A percentile compares a stretch with the other conserved stretches of the same genome.
phyloP scores from a whole-genome alignment of 2,113 vertebrate species.

The Cranoglanis bouderius region DNA sequence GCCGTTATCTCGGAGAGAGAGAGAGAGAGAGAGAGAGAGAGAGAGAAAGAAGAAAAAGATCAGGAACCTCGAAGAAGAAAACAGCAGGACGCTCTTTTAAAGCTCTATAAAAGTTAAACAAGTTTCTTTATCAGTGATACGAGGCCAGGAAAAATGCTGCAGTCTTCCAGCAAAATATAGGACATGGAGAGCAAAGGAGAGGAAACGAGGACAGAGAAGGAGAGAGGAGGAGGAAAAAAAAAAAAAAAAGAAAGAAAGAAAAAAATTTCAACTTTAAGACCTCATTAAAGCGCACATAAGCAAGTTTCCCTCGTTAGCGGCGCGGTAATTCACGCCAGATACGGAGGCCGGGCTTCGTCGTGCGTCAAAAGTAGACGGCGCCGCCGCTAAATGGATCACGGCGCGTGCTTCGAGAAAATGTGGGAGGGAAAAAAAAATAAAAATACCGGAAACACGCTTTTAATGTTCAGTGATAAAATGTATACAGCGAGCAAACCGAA shows the following conservation, averaged over 20 bases:
- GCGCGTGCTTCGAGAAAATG: not conserved
- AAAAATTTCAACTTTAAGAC: conserved; percentile 39
- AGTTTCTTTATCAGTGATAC: conserved; percentile 49
- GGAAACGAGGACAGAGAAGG: conserved; percentile 13
- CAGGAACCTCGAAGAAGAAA: not conserved
- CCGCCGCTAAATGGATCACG: conserved; percentile 25
- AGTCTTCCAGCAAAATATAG: conserved; percentile 39
- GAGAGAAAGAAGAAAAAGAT: not conserved
- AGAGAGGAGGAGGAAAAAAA: not conserved
- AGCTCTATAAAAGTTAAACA: conserved; percentile 46
- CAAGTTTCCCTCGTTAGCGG: conserved; percentile 47
- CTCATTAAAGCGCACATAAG: conserved; percentile 27
- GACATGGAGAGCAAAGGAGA: conserved; percentile 13
- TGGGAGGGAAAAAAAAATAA: not conserved
- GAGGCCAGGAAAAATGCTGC: conserved; percentile 50
- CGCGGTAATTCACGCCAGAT: conserved; percentile 42
- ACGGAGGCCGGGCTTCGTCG: conserved; percentile 37
- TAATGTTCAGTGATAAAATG: not conserved
- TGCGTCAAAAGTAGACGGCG: conserved; percentile 32
- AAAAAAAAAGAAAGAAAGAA: not conserved
- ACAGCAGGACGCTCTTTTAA: conserved; percentile 37
- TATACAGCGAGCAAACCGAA: not conserved
- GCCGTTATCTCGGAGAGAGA: not conserved
- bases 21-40: not conserved
- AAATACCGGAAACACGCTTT: too few relatives aligned